Evolutionary conservation across 2,113 vertebrate species (phyloP), one percentile per base, ranked within the genome.

Genomic region (Struthio camelus): DNA sequence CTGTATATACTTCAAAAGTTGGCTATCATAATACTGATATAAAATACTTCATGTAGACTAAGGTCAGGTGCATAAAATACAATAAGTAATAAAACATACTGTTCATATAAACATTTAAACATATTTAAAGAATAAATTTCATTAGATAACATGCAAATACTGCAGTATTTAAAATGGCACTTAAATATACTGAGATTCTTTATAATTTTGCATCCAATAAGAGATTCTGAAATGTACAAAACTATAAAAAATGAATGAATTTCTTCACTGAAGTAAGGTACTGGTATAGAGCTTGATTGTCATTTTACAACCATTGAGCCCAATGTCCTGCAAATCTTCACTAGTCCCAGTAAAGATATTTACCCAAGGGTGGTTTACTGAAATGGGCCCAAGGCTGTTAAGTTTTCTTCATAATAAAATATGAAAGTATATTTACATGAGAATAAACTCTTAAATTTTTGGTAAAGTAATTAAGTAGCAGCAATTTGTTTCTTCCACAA

Each of bases 11-110:
- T 98, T 98, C 98, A 98, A 96, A 97, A 98, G 94, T 97, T 98
- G 98, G 97, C 96, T 97, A 96, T 98, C 89, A 93, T 99, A 99
- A 99, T 98, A 99, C 98, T 99, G 99, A 98, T 97, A 97, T 94
- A 98, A 97, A 97, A 97, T 97, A 98, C 98, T 97, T 98, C 98
- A 99, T 98, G 95, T 98, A 97, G 96, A 95, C 97, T 98, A 98
- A 96, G 83, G 88, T 96, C 94, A 97, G 96, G 96, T 98, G 96
- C 97, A 98, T 95, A 98, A 93, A 97, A 94, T 98, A 95, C 96
- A 97, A 53, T 95, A 97, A 94, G 92, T 93, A 98, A 97, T 97
- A 95, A 96, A 98, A 88, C 97, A 87, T 96, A 95, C 95, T 96
- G 97, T 97, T 97, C 96, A 91, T 97, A 98, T 98, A 97, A 97